Evolutionary conservation across 2,888 invertebrate species (phyloP).

Genomic region (Masnerella sp.): DNA sequence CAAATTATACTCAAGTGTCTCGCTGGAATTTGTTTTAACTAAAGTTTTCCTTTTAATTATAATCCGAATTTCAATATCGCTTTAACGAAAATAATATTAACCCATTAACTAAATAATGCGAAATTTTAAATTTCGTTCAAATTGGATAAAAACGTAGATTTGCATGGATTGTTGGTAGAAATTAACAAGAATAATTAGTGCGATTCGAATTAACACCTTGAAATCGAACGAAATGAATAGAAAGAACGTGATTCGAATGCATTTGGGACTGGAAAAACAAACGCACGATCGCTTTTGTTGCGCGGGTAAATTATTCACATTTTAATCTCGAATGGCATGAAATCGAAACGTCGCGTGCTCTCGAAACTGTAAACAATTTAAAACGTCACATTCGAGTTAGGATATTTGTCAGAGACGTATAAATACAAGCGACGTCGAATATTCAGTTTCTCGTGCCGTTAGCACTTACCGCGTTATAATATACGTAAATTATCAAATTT

Average conservation of each 20-base stretch:
- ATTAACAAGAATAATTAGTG: no score
- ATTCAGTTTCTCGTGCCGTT: slow-evolving; percentile 25
- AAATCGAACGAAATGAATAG: not conserved
- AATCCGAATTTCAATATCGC: no score
- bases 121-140: no score
- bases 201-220: not conserved
- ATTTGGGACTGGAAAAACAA: slow-evolving; percentile 4
- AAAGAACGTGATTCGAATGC: not conserved
- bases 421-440: slow-evolving; percentile 21
- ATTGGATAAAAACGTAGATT: no score
- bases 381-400: slow-evolving; percentile 26
- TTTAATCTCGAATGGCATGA: slow-evolving; percentile 24
- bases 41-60: no score
- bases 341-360: slow-evolving; percentile 22
- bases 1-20: no score
- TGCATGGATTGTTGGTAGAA: no score
- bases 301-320: slow-evolving; percentile 21
- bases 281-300: slow-evolving; percentile 9
- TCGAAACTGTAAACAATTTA: slow-evolving; percentile 30
- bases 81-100: no score
- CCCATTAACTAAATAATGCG: no score
- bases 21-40: no score
- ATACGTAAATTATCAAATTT: slow-evolving; percentile 37
- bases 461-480: slow-evolving; percentile 31
- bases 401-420: slow-evolving; percentile 27